phyloP scores from a whole-genome alignment of 2,888 invertebrate species.

The Julus scandinavius region DNA sequence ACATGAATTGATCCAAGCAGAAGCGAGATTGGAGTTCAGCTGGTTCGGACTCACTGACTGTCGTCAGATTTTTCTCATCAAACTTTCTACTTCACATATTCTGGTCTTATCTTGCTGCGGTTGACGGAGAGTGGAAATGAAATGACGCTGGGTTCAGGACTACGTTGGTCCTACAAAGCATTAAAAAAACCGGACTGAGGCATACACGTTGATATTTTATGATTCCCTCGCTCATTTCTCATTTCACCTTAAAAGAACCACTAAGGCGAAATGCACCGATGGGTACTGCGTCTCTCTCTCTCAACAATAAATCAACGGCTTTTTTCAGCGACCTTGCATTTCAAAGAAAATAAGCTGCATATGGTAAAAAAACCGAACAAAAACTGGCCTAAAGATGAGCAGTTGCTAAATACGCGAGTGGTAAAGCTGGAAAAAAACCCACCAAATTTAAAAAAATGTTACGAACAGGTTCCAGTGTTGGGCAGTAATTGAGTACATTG shows the following conservation, averaged over 20 bases:
- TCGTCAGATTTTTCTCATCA: conserved; percentile 8
- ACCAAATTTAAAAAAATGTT: too few relatives aligned
- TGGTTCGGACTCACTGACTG: background rate
- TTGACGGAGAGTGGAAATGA: background rate
- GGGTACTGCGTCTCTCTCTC: background rate
- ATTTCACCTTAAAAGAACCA: conserved; percentile 7
- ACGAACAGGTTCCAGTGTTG: background rate
- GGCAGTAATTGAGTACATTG: too few relatives aligned
- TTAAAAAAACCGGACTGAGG: background rate
- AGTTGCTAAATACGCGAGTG: background rate
- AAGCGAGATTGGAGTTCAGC: background rate
- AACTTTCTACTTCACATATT: background rate
- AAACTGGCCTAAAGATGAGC: background rate
- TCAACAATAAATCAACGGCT: conserved; percentile 9
- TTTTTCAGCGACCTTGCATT: conserved; percentile 2
- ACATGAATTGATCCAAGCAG: background rate
- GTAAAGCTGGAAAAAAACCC: background rate
- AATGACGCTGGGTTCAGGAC: background rate
- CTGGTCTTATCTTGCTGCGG: background rate
- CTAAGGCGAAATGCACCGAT: background rate
- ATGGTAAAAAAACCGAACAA: background rate
- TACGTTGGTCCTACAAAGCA: background rate
- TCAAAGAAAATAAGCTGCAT: background rate
- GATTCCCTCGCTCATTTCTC: background rate
- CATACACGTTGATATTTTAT: background rate